Conservation (phyloP, 2,113 vertebrate genomes). For the Neodontobutis hainanensis region DNA sequence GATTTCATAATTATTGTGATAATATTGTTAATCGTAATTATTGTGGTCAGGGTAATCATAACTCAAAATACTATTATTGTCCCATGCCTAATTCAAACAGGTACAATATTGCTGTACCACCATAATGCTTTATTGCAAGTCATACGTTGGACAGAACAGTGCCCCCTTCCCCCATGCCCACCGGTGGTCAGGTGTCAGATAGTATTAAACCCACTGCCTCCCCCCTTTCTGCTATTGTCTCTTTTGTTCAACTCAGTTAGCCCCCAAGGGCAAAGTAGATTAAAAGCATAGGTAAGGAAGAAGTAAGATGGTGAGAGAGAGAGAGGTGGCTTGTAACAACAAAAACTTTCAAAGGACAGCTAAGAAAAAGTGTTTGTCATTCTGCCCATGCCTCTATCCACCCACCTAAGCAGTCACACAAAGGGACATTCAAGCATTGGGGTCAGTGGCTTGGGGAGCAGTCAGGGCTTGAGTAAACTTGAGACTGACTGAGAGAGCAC, state of each 20-base stretch:
- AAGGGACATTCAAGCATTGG: background rate
- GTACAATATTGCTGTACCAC: background rate
- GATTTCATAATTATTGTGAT: too few species aligned
- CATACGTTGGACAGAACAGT: slow-evolving; percentile 3
- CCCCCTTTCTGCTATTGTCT: slow-evolving; percentile 11
- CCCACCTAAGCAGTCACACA: background rate
- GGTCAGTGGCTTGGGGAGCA: background rate
- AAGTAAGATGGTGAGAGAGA: slow-evolving; percentile 1
- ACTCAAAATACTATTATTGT: too few species aligned
- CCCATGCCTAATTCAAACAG: too few species aligned
- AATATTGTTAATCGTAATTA: too few species aligned
- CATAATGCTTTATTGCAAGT: background rate
- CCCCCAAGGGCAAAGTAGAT: slow-evolving; percentile 24
- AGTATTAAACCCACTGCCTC: slow-evolving; percentile 18
- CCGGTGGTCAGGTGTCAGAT: slow-evolving; percentile 34
- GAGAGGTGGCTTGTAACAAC: slow-evolving; percentile 9
- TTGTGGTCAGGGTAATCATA: too few species aligned
- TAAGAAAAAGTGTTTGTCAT: slow-evolving; percentile 14
- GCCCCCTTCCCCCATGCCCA: slow-evolving; percentile 1
- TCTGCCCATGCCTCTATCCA: background rate
- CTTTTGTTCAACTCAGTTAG: slow-evolving; percentile 25
- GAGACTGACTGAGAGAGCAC: background rate
- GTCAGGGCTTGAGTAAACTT: background rate
- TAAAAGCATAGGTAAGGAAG: background rate
- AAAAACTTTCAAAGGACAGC: slow-evolving; percentile 34